A percentile compares a stretch with the other conserved stretches of the same genome.
Evolutionary conservation across 92 coral and sea anemone species (phyloP).

Genomic region (Paragorgia papillata): DNA sequence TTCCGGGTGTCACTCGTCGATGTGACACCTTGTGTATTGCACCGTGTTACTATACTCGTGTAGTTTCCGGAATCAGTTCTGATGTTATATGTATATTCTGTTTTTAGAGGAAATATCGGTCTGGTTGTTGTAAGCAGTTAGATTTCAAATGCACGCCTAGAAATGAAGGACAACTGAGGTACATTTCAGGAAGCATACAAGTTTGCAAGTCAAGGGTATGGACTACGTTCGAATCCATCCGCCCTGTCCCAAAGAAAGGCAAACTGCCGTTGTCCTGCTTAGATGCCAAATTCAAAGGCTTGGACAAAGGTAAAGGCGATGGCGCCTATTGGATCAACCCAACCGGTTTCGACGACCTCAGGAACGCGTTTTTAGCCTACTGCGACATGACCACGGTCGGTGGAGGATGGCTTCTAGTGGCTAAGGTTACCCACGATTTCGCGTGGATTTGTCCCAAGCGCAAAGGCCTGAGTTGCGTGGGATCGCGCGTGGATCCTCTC

Average conservation of each 20-base stretch:
- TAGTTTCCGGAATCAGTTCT: no score
- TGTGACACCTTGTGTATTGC: no score
- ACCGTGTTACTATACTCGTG: no score
- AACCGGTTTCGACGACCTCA: slow-evolving; percentile 38
- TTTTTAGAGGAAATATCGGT: not conserved
- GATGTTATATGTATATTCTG: no score
- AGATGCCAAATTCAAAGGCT: slow-evolving; percentile 52
- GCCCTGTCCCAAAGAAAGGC: slow-evolving; percentile 2
- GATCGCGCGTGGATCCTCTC: slow-evolving; percentile 46
- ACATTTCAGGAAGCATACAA: slow-evolving; percentile 46
- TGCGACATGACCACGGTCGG: slow-evolving; percentile 62
- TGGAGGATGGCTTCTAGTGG: slow-evolving; percentile 61
- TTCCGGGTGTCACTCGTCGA: no score
- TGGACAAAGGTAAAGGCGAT: slow-evolving; percentile 49
- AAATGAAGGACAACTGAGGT: slow-evolving; percentile 52
- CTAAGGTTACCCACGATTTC: slow-evolving; percentile 56
- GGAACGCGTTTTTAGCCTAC: slow-evolving; percentile 52
- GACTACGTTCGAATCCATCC: slow-evolving; percentile 28
- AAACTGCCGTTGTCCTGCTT: slow-evolving; percentile 48
- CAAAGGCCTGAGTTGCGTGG: slow-evolving; percentile 41
- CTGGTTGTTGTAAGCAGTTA: slow-evolving; percentile 1
- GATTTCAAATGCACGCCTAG: slow-evolving; percentile 34
- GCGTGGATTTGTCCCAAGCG: slow-evolving; percentile 65
- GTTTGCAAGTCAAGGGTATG: slow-evolving; percentile 45
- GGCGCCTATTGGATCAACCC: slow-evolving; percentile 64